Conservation (phyloP, 1,140 invertebrate species). For the Triops cancriformis region DNA sequence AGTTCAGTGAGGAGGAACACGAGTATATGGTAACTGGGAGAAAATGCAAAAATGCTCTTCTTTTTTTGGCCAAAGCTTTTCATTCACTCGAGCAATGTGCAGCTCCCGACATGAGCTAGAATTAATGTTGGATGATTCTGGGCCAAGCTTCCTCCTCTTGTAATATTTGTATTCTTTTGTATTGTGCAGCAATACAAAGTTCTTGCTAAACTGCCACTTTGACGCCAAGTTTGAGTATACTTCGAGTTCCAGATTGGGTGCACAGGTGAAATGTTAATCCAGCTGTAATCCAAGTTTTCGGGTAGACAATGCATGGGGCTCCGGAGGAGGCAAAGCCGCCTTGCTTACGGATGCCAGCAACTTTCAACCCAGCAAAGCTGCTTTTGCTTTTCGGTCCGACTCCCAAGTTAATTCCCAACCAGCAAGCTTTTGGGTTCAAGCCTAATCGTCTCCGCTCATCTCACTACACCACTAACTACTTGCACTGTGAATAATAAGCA, state of each 20-base stretch:
- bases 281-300: not conserved
- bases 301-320: not conserved
- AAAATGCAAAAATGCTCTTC: too few species aligned
- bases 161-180: not conserved
- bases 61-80: too few species aligned
- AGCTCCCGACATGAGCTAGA: too few species aligned
- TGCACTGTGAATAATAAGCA: not conserved
- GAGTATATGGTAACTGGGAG: too few species aligned
- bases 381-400: not conserved
- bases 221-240: not conserved
- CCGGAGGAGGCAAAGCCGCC: not conserved
- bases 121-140: too few species aligned
- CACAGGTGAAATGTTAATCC: not conserved
- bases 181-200: not conserved
- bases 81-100: too few species aligned
- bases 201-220: not conserved
- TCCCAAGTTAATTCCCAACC: not conserved
- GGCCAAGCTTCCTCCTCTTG: too few species aligned
- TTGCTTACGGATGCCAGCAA: conserved; percentile 4
- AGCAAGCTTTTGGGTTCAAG: not conserved
- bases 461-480: not conserved
- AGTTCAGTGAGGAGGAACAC: too few species aligned
- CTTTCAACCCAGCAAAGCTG: not conserved
- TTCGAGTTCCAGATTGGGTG: not conserved
- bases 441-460: not conserved